These are phyloP conservation scores for Micromussa lordhowensis DNA, from an alignment of 92 coral and sea anemone genomes.

Conservation along the genomic window DNA sequence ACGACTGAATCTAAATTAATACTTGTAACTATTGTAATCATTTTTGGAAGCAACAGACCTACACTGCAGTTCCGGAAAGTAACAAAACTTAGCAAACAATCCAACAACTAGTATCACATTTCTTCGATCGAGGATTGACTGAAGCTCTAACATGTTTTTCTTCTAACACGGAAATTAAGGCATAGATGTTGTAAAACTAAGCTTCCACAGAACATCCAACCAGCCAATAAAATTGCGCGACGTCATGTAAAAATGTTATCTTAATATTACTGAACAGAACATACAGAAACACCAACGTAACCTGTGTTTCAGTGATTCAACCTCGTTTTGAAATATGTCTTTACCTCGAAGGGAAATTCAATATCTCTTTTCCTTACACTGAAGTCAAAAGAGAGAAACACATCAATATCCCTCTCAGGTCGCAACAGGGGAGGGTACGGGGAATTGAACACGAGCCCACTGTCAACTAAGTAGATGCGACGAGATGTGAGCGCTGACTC, in stretches of 20 bases:
- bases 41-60: no score
- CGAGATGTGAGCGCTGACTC: neutral
- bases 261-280: neutral
- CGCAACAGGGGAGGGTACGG: slow-evolving; percentile 81
- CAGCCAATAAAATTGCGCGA: no score
- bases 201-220: no score
- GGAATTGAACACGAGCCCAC: slow-evolving; percentile 86
- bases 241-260: neutral
- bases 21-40: no score
- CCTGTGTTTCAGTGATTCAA: neutral
- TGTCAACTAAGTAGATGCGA: slow-evolving; percentile 68
- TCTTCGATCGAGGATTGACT: no score
- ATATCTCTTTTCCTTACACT: slow-evolving; percentile 70
- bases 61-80: no score
- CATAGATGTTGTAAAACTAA: no score
- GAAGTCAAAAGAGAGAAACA: slow-evolving; percentile 83
- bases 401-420: slow-evolving; percentile 75
- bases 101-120: no score
- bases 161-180: no score
- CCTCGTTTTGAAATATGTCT: neutral
- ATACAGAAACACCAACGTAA: neutral
- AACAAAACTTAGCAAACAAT: no score
- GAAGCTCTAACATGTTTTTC: no score
- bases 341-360: slow-evolving; percentile 32
- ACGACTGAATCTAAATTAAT: no score